phyloP scores from a whole-genome alignment of 1,140 invertebrate genomes.

The Littorina saxatilis region DNA sequence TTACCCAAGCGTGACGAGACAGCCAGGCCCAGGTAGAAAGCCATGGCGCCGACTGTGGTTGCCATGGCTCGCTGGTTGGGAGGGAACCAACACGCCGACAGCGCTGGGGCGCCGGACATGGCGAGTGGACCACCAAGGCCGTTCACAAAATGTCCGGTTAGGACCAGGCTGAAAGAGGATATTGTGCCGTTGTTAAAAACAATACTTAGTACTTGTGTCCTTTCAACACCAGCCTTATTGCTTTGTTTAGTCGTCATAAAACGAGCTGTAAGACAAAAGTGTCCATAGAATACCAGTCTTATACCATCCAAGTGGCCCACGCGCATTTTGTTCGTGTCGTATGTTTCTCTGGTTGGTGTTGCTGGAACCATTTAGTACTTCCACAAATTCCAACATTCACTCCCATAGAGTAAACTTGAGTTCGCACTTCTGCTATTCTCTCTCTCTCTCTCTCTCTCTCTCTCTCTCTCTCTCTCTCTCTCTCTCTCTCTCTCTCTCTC shows the following conservation, averaged over 20 bases:
- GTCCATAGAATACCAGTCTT: conserved; percentile 57
- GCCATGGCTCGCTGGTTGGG: conserved; percentile 66
- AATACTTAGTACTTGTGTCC: neutral
- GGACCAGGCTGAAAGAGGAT: conserved; percentile 57
- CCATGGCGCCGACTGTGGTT: conserved; percentile 59
- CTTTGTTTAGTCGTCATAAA: neutral
- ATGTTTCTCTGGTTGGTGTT: too few relatives aligned
- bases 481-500: too few relatives aligned
- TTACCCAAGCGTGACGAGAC: neutral
- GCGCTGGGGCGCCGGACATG: conserved; percentile 61
- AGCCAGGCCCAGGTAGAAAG: conserved; percentile 74
- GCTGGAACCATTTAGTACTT: too few relatives aligned
- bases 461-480: too few relatives aligned
- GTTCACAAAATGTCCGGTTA: conserved; percentile 59
- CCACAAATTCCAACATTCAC: too few relatives aligned
- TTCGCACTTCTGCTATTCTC: too few relatives aligned
- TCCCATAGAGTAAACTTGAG: too few relatives aligned
- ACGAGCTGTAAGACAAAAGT: conserved; percentile 51
- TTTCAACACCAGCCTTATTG: neutral
- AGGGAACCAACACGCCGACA: conserved; percentile 69
- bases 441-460: too few relatives aligned
- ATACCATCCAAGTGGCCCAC: neutral
- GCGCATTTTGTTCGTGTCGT: too few relatives aligned
- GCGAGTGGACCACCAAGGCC: conserved; percentile 70
- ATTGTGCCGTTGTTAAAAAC: too few relatives aligned